These are phyloP conservation scores for Conomelus anceps DNA, from an alignment of 2,888 invertebrate species.

Conservation along the genomic window DNA sequence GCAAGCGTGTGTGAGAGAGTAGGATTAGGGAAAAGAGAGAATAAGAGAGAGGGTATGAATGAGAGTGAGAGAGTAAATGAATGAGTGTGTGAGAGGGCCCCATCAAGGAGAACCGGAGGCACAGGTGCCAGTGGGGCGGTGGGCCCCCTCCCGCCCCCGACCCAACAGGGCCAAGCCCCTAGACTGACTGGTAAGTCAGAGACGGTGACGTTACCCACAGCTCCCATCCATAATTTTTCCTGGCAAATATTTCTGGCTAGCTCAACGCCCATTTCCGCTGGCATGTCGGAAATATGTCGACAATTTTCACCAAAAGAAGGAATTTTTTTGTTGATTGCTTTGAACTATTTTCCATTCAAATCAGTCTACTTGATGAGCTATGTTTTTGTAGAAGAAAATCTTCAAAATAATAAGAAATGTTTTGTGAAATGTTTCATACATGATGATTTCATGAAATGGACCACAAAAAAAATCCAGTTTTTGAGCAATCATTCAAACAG, in stretches of 20 bases:
- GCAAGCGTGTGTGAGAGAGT: not conserved
- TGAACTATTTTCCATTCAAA: too few species aligned
- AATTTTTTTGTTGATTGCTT: not conserved
- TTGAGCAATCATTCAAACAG: too few species aligned
- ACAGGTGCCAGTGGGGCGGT: not conserved
- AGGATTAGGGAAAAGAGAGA: too few species aligned
- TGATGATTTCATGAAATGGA: too few species aligned
- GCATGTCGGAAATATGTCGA: not conserved
- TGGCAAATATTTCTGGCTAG: not conserved
- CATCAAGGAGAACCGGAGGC: not conserved
- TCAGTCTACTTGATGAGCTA: too few species aligned
- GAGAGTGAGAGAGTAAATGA: too few species aligned
- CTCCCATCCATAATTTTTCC: not conserved
- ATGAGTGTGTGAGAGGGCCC: not conserved
- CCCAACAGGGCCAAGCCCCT: not conserved
- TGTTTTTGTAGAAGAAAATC: too few species aligned
- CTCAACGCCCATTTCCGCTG: not conserved
- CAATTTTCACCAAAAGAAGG: not conserved
- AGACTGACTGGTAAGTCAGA: not conserved
- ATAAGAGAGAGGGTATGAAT: too few species aligned
- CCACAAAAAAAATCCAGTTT: too few species aligned
- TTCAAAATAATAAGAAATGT: too few species aligned
- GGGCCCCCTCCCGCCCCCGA: not conserved
- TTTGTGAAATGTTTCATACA: too few species aligned
- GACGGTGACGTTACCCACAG: not conserved